phyloP scores from a whole-genome alignment of 2,113 vertebrate species.

The Charadrius vociferus region DNA sequence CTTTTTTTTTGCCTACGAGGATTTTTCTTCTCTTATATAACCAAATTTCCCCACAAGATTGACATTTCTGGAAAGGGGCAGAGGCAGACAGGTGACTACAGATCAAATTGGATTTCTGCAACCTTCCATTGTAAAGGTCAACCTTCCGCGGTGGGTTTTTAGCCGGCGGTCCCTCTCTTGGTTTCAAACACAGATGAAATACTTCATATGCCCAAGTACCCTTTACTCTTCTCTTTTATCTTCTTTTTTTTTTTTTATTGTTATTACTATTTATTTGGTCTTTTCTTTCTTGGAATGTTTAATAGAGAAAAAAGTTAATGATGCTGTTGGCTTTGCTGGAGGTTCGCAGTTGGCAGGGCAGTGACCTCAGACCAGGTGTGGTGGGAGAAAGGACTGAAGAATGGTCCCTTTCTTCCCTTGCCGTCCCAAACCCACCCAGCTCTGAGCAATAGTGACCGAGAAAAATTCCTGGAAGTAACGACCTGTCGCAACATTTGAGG shows the following conservation, averaged over 20 bases:
- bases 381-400: not conserved
- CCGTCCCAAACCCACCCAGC: accelerated
- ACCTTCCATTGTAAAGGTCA: conserved; percentile 77
- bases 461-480: not conserved
- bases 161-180: not conserved
- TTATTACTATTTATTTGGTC: not conserved
- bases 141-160: conserved; percentile 26
- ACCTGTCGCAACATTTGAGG: not conserved
- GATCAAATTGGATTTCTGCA: conserved; percentile 79
- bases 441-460: not conserved
- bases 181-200: conserved; percentile 25
- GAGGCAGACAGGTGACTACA: conserved; percentile 74
- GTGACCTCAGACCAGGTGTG: not conserved
- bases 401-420: accelerated
- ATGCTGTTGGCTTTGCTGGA: not conserved
- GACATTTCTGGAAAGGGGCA: conserved; percentile 73
- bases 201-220: not conserved
- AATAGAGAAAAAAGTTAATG: not conserved
- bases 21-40: conserved; percentile 65
- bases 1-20: conserved; percentile 52
- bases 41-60: conserved; percentile 67
- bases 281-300: not conserved
- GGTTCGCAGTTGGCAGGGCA: not conserved
- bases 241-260: not conserved
- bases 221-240: not conserved